These are phyloP conservation scores for Seira ritae DNA, from an alignment of 2,888 invertebrate genomes.

Conservation along the genomic window DNA sequence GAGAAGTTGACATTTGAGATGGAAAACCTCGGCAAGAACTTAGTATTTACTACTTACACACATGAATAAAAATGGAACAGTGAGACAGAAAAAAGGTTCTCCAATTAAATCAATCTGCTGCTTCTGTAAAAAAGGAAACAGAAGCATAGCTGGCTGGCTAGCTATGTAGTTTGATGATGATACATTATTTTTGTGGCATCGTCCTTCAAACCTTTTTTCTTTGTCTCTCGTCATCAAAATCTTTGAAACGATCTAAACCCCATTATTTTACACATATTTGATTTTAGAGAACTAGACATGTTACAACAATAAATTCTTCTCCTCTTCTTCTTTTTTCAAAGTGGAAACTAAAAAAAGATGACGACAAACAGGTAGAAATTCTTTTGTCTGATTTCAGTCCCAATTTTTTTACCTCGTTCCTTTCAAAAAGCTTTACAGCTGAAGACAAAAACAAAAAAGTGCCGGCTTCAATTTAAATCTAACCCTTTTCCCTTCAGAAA, in stretches of 20 bases:
- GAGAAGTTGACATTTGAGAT: slow-evolving; percentile 62
- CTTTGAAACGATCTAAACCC: slow-evolving; percentile 33
- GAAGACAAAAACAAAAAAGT: slow-evolving; percentile 27
- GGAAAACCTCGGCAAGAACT: neutral
- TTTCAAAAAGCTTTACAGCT: slow-evolving; percentile 29
- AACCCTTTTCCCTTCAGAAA: slow-evolving; percentile 18
- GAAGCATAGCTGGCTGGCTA: no score
- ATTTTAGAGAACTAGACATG: slow-evolving; percentile 24
- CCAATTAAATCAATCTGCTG: no score
- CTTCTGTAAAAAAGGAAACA: no score
- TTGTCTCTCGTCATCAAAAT: slow-evolving; percentile 22
- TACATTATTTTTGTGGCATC: no score
- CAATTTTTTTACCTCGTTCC: slow-evolving; percentile 19
- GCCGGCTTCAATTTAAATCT: slow-evolving; percentile 52
- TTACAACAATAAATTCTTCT: no score
- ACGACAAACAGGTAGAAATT: neutral
- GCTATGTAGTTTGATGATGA: no score
- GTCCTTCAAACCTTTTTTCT: neutral
- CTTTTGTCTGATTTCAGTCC: slow-evolving; percentile 4
- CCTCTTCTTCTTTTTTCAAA: no score
- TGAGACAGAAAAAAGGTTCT: no score
- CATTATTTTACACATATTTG: slow-evolving; percentile 40
- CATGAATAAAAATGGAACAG: no score
- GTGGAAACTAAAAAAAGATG: no score
- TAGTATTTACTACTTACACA: no score